phyloP scores from a whole-genome alignment of 2,113 vertebrate species.

The Chionomys nivalis region DNA sequence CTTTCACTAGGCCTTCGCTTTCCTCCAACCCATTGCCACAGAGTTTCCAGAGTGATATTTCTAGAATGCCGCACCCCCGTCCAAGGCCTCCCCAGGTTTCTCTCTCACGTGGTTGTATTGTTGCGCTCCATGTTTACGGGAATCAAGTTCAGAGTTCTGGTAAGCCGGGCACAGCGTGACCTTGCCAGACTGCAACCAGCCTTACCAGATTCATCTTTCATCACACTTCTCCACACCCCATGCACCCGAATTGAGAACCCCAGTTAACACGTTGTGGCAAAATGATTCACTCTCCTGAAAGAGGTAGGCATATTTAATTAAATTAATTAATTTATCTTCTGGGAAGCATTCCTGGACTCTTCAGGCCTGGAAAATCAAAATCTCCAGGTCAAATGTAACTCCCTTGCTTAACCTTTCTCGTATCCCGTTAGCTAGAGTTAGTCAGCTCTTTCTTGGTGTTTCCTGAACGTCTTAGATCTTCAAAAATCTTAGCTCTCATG shows the following conservation, averaged over 20 bases:
- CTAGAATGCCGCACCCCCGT: neutral
- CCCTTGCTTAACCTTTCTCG: neutral
- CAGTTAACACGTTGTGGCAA: neutral
- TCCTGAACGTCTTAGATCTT: neutral
- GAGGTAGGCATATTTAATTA: neutral
- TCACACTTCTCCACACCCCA: neutral
- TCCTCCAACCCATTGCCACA: neutral
- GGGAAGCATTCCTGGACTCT: neutral
- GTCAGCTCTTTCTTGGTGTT: neutral
- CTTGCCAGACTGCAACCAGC: neutral
- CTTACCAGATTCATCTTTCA: neutral
- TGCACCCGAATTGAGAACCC: neutral
- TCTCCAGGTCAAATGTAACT: neutral
- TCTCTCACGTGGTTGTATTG: neutral
- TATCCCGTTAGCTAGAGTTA: neutral
- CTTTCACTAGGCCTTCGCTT: neutral
- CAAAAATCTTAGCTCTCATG: neutral
- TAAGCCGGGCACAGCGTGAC: neutral
- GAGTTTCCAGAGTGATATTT: neutral
- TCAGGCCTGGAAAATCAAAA: neutral
- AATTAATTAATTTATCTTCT: neutral
- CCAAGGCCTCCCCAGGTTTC: neutral
- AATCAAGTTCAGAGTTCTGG: neutral
- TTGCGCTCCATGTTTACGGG: neutral
- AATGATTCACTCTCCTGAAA: conserved; percentile 35